phyloP scores from a whole-genome alignment of 2,113 vertebrate species.

The Columbina picui region DNA sequence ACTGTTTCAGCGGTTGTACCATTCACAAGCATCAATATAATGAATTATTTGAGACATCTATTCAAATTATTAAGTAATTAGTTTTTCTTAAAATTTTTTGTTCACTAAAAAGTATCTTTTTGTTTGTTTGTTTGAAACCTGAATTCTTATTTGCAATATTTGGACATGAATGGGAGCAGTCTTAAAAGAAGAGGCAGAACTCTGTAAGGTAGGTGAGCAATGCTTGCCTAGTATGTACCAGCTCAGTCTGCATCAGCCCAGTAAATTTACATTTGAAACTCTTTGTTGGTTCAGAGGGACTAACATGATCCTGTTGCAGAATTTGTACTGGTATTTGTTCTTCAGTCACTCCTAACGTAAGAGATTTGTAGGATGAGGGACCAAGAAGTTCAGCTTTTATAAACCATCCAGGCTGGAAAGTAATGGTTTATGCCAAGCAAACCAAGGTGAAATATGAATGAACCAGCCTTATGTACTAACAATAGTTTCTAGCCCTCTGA shows the following conservation, averaged over 20 bases:
- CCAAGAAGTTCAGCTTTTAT: slow-evolving; percentile 8
- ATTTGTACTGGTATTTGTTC: background rate
- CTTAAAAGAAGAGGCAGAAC: background rate
- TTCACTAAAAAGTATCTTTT: background rate
- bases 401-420: slow-evolving; percentile 3
- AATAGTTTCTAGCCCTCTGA: background rate
- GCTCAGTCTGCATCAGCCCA: background rate
- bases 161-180: background rate
- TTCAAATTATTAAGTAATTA: background rate
- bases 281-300: background rate
- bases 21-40: background rate
- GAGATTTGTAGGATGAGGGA: background rate
- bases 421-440: background rate
- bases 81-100: background rate
- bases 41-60: background rate
- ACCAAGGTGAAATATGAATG: background rate
- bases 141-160: background rate
- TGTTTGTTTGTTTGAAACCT: background rate
- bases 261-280: background rate
- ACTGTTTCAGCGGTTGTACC: background rate
- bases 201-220: background rate
- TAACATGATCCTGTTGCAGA: background rate
- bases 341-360: background rate
- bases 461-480: background rate
- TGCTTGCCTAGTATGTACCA: background rate